These are phyloP conservation scores for Cebus imitator DNA, from an alignment of 2,113 vertebrate species.

Conservation along the genomic window DNA sequence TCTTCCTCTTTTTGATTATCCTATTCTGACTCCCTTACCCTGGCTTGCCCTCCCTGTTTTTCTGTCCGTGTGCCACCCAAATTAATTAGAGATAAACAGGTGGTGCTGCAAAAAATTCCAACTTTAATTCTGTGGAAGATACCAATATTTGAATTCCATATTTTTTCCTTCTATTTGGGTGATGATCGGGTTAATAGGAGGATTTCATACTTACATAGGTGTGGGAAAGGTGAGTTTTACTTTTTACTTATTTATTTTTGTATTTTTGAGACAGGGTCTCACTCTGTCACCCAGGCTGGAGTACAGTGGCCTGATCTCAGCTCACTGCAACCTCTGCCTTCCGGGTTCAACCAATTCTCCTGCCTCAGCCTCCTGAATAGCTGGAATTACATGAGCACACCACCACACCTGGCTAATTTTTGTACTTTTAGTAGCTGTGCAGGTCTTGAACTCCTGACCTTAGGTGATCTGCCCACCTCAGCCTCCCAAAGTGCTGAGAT, in stretches of 20 bases:
- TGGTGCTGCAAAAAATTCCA: fast-evolving
- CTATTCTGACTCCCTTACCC: neutral
- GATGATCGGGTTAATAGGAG: neutral
- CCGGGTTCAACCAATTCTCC: neutral
- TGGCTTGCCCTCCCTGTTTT: no score
- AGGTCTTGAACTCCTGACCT: neutral
- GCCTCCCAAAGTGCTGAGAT: neutral
- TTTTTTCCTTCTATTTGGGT: neutral
- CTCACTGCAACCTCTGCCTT: neutral
- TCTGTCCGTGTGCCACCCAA: no score
- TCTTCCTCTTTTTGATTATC: neutral
- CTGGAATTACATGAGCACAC: neutral
- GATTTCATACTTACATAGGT: neutral
- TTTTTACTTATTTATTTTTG: neutral
- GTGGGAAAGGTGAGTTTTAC: neutral
- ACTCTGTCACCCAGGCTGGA: neutral
- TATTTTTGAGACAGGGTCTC: neutral
- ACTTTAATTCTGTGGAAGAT: neutral
- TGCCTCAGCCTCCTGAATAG: neutral
- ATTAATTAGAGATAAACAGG: no score
- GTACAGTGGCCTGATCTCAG: neutral
- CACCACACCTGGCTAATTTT: neutral
- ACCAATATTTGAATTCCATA: neutral
- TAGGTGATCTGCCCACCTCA: neutral
- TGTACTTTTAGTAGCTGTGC: neutral